Evolutionary conservation across 2,888 invertebrate species (phyloP).

Genomic region (Lithodes maja): DNA sequence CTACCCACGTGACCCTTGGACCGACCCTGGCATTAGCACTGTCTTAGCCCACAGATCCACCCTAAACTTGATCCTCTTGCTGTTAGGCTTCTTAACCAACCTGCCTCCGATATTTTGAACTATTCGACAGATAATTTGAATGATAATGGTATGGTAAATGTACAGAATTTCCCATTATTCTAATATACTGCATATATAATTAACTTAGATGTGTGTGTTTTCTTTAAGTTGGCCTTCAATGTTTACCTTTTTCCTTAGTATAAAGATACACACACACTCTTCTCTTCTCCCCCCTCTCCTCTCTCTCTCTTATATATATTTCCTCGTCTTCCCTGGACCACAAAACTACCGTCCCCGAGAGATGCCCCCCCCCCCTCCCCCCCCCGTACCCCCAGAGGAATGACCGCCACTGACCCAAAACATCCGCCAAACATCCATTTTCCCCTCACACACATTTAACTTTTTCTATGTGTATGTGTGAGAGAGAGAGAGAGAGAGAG

Average conservation of each 20-base stretch:
- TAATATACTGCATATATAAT: not conserved
- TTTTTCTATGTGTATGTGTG: conserved; percentile 39
- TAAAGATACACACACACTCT: not conserved
- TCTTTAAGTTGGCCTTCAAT: not conserved
- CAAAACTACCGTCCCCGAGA: too few relatives aligned
- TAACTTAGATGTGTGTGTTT: not conserved
- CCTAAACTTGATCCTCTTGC: not conserved
- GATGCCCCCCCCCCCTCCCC: not conserved
- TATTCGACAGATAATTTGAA: not conserved
- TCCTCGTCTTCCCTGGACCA: not conserved
- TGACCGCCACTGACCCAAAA: conserved; percentile 48
- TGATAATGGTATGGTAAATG: not conserved
- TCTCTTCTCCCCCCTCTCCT: not conserved
- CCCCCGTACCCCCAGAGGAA: conserved; percentile 10
- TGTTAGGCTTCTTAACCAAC: not conserved
- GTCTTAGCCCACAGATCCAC: not conserved
- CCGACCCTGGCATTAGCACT: conserved; percentile 36
- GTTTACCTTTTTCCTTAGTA: not conserved
- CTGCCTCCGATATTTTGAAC: too few relatives aligned
- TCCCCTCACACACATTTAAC: conserved; percentile 53
- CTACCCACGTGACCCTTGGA: conserved; percentile 46
- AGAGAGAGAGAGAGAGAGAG: not conserved
- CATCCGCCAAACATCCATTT: conserved; percentile 63
- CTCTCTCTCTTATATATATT: not conserved
- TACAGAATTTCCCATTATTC: not conserved